phyloP scores from a whole-genome alignment of 2,888 invertebrate species.

The Synanthedon andrenaeformis region DNA sequence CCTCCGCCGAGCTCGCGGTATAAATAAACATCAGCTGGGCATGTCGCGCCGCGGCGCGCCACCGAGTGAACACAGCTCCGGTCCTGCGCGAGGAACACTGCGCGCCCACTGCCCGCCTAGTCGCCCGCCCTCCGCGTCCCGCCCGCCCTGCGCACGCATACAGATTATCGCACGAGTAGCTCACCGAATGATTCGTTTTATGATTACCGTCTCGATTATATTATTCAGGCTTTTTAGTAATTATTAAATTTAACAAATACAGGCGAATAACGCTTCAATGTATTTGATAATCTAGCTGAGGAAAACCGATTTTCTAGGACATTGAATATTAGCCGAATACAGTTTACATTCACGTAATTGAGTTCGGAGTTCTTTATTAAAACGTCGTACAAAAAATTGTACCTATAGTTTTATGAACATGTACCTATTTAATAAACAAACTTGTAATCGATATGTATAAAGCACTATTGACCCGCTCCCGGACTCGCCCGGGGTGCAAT shows the following conservation, averaged over 20 bases:
- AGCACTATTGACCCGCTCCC: too few species aligned
- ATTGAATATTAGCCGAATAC: background rate
- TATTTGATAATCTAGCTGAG: too few species aligned
- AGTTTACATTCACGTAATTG: background rate
- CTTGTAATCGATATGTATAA: too few species aligned
- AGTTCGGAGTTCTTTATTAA: background rate
- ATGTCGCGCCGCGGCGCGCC: conserved; percentile 74
- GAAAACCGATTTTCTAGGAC: too few species aligned
- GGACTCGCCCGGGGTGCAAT: too few species aligned
- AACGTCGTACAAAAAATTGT: background rate
- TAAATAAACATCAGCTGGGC: conserved; percentile 76
- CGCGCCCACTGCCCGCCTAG: conserved; percentile 43
- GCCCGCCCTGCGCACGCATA: conserved; percentile 51
- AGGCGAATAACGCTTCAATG: too few species aligned
- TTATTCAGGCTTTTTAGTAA: background rate
- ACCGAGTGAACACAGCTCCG: conserved; percentile 75
- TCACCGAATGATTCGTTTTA: conserved; percentile 3
- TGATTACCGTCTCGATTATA: background rate
- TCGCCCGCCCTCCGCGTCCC: conserved; percentile 38
- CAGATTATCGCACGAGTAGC: conserved; percentile 2
- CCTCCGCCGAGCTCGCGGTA: conserved; percentile 71
- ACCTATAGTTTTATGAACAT: background rate
- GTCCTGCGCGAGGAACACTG: conserved; percentile 73
- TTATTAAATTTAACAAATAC: background rate
- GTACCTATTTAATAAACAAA: background rate